Evolutionary conservation across 2,113 vertebrate genomes (phyloP).

Genomic region (Syngnathoides biaculeatus): DNA sequence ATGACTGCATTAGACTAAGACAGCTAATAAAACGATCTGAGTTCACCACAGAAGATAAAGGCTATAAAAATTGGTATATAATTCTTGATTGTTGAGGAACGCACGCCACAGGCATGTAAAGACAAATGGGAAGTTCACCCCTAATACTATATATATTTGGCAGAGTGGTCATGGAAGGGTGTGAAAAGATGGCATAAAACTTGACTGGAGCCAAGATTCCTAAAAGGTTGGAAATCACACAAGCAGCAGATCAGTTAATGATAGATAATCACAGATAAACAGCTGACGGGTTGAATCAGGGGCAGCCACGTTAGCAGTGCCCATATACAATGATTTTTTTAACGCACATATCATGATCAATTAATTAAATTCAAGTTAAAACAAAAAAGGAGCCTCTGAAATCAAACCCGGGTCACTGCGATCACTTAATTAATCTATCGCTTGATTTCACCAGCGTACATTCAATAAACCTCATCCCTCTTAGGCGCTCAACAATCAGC

Average conservation of each 20-base stretch:
- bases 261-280: background rate
- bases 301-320: background rate
- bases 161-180: background rate
- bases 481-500: slow-evolving; percentile 20
- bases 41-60: too few species aligned
- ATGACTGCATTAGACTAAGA: too few species aligned
- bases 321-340: background rate
- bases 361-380: background rate
- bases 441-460: slow-evolving; percentile 1
- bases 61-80: too few species aligned
- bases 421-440: background rate
- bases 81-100: background rate
- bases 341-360: background rate
- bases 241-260: background rate
- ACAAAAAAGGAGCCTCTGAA: background rate
- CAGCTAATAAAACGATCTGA: too few species aligned
- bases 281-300: background rate
- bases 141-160: background rate
- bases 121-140: too few species aligned
- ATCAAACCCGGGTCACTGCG: background rate
- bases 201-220: background rate
- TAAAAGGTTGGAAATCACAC: background rate
- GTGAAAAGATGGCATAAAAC: background rate
- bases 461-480: slow-evolving; percentile 22
- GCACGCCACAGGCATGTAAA: background rate